These are phyloP conservation scores for Pangasius krempfi DNA, from an alignment of 2,797 vertebrate species.

Conservation along the genomic window DNA sequence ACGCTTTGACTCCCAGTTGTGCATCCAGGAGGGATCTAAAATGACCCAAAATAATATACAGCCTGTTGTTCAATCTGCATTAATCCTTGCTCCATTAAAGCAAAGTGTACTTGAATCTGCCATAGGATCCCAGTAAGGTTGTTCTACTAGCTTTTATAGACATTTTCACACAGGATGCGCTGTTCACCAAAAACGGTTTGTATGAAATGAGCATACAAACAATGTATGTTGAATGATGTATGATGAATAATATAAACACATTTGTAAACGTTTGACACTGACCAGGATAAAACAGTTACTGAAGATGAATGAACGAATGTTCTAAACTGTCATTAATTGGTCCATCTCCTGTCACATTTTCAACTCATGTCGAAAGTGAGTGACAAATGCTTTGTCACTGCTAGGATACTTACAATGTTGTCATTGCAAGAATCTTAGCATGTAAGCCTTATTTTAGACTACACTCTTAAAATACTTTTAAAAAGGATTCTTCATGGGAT, in stretches of 20 bases:
- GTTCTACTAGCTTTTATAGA: background rate
- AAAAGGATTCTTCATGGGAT: background rate
- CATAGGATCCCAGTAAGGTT: background rate
- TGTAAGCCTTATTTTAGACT: background rate
- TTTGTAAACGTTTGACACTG: background rate
- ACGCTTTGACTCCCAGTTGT: background rate
- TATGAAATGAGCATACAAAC: too few relatives aligned
- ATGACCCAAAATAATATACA: background rate
- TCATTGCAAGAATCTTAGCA: background rate
- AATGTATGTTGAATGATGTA: too few relatives aligned
- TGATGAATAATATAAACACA: background rate
- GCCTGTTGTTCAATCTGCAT: background rate
- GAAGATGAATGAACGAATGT: background rate
- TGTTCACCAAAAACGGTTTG: background rate
- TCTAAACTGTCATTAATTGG: background rate
- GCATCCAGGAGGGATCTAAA: background rate
- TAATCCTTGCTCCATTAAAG: background rate
- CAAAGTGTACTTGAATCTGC: background rate
- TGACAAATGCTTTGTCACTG: background rate
- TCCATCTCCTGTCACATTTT: background rate
- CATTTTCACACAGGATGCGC: background rate
- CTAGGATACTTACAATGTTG: too few relatives aligned
- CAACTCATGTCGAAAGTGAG: background rate
- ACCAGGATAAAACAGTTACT: background rate
- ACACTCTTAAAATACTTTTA: background rate